Evolutionary conservation across 2,113 vertebrate species (phyloP), one percentile per base, ranked within the genome.

Genomic region (Labeo rohita): DNA sequence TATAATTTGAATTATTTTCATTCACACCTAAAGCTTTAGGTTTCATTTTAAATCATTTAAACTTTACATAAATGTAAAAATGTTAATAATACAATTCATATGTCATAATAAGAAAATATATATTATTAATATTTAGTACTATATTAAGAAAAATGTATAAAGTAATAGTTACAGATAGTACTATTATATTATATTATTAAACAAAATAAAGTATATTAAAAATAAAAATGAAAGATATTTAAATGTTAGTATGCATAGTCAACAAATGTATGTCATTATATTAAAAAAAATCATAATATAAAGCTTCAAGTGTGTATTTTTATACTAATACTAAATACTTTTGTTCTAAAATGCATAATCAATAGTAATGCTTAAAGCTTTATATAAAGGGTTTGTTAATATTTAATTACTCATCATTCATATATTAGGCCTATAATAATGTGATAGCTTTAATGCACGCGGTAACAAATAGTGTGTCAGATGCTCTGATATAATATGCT

Each of bases 401-500:
- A 43, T 70, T 21, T n/a, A n/a, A n/a, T 8, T 21, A 70, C 5
- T 70, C 15, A 9, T 70, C 9, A 43, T 39, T 70, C 9, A 43
- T 39, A 68, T 72, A 7, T 74, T 47, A 47, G 10, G 9, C 72
- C 18, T 5, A 7, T n/a, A 23, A 6, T 47, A 74, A 47, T 47
- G 6, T 6, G 18, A 73, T 73, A 47, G 18, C 16, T 45, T 72
- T 73, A 12, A 45, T 45, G 16, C 10, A 54, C 16, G 12, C 47
- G 0, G 16, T 56, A 56, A 39, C 23, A 34, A 54, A 54, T 52
- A 34, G 23, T 52, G 49, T 34, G 7, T 61, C 4, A 0, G 18
- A 79, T 39, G 52, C 52, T 36, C 50, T 78, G 78, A 83, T 56
- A n/a, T 80, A 50, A 83, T 83, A 66, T 83, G 74, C 56, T 73